Conservation (phyloP, 1,140 invertebrate genomes). For the Drosophila saltans region DNA sequence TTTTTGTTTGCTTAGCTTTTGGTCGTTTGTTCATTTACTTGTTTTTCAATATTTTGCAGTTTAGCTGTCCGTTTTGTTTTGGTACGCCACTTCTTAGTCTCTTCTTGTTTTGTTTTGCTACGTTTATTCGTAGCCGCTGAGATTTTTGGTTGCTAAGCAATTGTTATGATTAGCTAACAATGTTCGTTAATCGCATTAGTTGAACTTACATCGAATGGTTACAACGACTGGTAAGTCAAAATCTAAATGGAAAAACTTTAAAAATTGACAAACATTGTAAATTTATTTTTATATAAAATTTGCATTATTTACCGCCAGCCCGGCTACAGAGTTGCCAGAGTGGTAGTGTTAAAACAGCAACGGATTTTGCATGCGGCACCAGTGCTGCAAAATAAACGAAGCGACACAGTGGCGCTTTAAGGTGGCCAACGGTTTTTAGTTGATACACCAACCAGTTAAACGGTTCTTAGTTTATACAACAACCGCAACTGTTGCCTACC, state of each 20-base stretch:
- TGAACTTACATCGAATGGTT: background rate
- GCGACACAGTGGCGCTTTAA: background rate
- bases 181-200: background rate
- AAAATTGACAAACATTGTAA: slow-evolving; percentile 19
- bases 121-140: no score
- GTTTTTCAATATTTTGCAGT: no score
- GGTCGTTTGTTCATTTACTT: no score
- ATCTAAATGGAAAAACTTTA: background rate
- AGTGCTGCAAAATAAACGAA: background rate
- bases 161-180: background rate
- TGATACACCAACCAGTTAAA: background rate
- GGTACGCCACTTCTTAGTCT: no score
- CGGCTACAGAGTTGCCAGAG: slow-evolving; percentile 29
- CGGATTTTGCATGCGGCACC: slow-evolving; percentile 2
- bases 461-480: background rate
- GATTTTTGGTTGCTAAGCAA: background rate
- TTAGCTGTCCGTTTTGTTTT: no score
- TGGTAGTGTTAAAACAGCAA: slow-evolving; percentile 17
- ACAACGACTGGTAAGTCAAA: slow-evolving; percentile 34
- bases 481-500: background rate
- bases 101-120: no score
- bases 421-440: background rate
- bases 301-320: slow-evolving; percentile 38
- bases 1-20: no score
- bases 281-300: slow-evolving; percentile 34